Percentiles rank a stretch among this genome's conserved stretches.
These are phyloP conservation scores for Timema cristinae DNA, from an alignment of 2,888 invertebrate genomes.

Conservation along the genomic window DNA sequence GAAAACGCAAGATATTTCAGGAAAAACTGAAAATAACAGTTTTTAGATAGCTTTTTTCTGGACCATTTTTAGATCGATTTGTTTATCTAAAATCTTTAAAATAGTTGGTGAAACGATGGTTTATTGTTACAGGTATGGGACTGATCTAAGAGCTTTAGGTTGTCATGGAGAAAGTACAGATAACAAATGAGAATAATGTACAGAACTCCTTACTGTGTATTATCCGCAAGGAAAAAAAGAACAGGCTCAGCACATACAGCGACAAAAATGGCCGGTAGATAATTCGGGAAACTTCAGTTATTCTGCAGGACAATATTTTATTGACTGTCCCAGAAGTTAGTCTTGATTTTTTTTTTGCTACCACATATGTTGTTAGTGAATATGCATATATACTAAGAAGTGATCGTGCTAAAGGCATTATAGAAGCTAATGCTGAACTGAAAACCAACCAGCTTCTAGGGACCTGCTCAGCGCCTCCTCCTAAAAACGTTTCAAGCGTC, in stretches of 20 bases:
- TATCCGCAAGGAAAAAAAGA: neutral
- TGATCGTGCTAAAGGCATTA: neutral
- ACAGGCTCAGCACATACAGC: neutral
- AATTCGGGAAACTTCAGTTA: conserved; percentile 10
- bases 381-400: no score
- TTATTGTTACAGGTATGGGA: neutral
- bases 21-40: neutral
- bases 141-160: neutral
- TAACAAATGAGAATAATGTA: neutral
- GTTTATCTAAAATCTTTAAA: neutral
- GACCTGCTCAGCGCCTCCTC: neutral
- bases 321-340: neutral
- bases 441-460: neutral
- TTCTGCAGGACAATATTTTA: conserved; percentile 8
- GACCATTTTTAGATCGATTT: no score
- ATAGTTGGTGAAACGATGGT: neutral
- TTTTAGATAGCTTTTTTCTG: no score
- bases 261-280: neutral
- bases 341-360: neutral
- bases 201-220: neutral
- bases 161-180: neutral
- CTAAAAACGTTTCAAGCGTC: no score
- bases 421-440: neutral
- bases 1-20: no score
- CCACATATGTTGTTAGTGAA: neutral